These are phyloP conservation scores for Rachycentron canadum DNA, from an alignment of 2,797 vertebrate genomes.

Conservation along the genomic window DNA sequence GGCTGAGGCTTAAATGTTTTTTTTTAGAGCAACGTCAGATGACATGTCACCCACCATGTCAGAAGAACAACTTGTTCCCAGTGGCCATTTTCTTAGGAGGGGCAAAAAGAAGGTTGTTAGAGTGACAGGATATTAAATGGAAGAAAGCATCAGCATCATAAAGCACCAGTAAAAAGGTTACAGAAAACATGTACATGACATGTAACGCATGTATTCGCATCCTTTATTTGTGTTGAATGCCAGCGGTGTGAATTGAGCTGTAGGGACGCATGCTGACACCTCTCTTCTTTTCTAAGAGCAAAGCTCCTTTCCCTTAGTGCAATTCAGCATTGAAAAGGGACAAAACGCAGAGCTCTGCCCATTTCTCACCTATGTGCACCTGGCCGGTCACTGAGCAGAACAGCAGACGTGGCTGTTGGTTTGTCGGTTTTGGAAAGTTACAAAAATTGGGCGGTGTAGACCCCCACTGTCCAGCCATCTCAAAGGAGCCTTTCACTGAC, in stretches of 20 bases:
- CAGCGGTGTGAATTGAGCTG: neutral
- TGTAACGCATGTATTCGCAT: neutral
- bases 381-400: conserved; percentile 53
- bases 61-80: neutral
- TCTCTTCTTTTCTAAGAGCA: conserved; percentile 3
- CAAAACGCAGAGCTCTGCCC: conserved; percentile 29
- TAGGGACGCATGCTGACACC: neutral
- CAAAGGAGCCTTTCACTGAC: conserved; percentile 75
- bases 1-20: neutral
- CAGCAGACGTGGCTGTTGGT: conserved; percentile 66
- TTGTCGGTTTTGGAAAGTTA: conserved; percentile 69
- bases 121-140: neutral
- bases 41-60: neutral
- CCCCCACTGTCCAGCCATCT: conserved; percentile 56
- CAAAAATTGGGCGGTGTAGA: conserved; percentile 51
- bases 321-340: conserved; percentile 30
- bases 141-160: neutral
- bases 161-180: neutral
- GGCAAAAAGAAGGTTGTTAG: neutral
- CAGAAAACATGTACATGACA: neutral
- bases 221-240: neutral
- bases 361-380: conserved; percentile 60
- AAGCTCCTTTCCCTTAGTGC: neutral
- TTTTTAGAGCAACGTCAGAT: neutral
- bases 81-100: neutral